Evolutionary conservation across 2,888 invertebrate species (phyloP).

Genomic region (Diploptera punctata): DNA sequence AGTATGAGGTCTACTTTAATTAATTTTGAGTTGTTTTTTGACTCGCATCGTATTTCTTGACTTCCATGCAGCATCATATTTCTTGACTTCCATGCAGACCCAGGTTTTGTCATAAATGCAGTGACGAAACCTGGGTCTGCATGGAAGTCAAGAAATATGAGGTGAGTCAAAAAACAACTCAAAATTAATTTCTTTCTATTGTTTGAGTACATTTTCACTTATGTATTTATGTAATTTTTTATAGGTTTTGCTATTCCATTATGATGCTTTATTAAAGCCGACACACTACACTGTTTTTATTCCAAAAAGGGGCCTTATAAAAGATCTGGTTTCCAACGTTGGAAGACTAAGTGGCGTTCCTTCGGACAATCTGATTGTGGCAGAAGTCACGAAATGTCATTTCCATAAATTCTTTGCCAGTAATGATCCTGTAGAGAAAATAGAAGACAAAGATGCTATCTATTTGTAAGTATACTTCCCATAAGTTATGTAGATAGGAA

Average conservation of each 20-base stretch:
- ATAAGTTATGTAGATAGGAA: too few species aligned
- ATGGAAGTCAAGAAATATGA: too few species aligned
- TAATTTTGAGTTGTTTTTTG: too few species aligned
- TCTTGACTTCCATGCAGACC: too few species aligned
- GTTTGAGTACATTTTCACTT: neutral
- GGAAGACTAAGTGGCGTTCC: slow-evolving; percentile 49
- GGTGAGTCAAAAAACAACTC: too few species aligned
- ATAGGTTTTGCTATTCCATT: slow-evolving; percentile 25
- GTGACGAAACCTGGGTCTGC: too few species aligned
- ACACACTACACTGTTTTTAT: slow-evolving; percentile 55
- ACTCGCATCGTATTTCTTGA: too few species aligned
- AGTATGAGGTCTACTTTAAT: too few species aligned
- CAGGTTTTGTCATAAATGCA: too few species aligned
- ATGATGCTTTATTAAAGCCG: slow-evolving; percentile 43
- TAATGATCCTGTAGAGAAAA: slow-evolving; percentile 54
- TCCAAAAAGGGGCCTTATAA: slow-evolving; percentile 55
- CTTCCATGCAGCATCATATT: too few species aligned
- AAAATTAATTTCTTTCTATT: neutral
- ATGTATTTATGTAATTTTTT: neutral
- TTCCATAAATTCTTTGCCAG: slow-evolving; percentile 56
- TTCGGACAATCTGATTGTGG: slow-evolving; percentile 54
- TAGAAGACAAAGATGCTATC: slow-evolving; percentile 57
- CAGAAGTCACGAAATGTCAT: slow-evolving; percentile 57
- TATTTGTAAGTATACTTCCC: slow-evolving; percentile 53
- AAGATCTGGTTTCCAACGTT: slow-evolving; percentile 55